Percentiles rank a stretch among this genome's conserved stretches.
These are phyloP conservation scores for Sebastes fasciatus DNA, from an alignment of 2,113 vertebrate genomes.

Conservation along the genomic window DNA sequence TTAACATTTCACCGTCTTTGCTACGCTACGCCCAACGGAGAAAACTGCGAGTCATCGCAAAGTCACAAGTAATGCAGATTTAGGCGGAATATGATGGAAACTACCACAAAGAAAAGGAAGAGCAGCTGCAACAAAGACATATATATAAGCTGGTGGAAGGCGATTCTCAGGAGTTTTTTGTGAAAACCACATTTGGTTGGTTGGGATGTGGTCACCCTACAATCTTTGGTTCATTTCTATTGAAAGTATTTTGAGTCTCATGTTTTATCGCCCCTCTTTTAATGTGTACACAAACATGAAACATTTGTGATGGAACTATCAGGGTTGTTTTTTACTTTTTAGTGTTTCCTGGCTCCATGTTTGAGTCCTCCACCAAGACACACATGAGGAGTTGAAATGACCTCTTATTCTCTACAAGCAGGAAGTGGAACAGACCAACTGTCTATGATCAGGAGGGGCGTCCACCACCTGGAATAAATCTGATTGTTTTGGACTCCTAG, in stretches of 20 bases:
- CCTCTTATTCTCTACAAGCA: neutral
- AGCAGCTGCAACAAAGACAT: no score
- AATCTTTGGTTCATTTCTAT: no score
- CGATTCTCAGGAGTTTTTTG: no score
- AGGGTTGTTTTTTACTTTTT: neutral
- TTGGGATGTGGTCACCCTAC: no score
- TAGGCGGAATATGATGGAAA: no score
- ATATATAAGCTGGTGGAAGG: no score
- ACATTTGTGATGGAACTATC: neutral
- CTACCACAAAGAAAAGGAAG: no score
- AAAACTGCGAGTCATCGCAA: no score
- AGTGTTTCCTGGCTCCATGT: neutral
- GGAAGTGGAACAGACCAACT: constrained; percentile 27
- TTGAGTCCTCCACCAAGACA: neutral
- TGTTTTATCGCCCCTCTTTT: neutral
- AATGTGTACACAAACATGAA: neutral
- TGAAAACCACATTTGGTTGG: no score
- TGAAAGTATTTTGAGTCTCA: neutral
- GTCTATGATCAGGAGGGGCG: neutral
- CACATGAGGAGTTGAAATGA: neutral
- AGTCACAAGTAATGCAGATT: no score
- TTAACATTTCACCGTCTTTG: no score
- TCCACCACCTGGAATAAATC: neutral
- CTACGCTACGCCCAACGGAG: no score
- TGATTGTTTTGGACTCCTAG: neutral